Evolutionary conservation across 2,113 vertebrate genomes (phyloP), one percentile per base, ranked within the genome.

Genomic region (Chauna torquata): DNA sequence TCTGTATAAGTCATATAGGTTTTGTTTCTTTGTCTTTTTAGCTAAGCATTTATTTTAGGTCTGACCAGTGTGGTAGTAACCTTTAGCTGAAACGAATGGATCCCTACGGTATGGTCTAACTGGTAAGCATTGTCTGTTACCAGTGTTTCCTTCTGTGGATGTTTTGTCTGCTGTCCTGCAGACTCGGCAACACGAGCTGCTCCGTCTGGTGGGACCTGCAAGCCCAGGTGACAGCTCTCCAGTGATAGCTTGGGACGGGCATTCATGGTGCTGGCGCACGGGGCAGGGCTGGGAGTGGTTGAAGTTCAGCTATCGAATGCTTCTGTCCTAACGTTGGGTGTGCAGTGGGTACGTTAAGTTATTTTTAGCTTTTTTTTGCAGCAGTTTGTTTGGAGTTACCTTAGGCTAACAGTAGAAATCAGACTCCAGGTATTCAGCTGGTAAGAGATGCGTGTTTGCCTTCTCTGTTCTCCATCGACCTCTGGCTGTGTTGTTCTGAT

Each of bases 41-140:
- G 19, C 40, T 18, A 36, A 24, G 74, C 2, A 0, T 82, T 84
- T 13, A 0, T 16, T 15, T 58, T 11, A 23, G 13, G 1, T 42
- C 16, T 78, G 86, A 28, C 42, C 2, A 2, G 11, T 1, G 30
- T 24, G 27, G 58, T 55, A 15, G 49, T 0, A 47, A 12, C 59
- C 59, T 40, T 25, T 12, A 17, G 14, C 24, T 5, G 3, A 5
- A n/a, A 44, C 28, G 44, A 38, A 8, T 40, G 58, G 54, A 19
- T 19, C 3, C 5, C 38, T 36, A 28, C 58, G 36, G 2, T 3
- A 0, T 38, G 76, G 40, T 34, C 40, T 68, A 0, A 7, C 10
- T 0, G 0, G 2, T 0, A 4, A 32, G 52, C 12, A n/a, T 44
- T 65, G 38, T 9, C 66, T 17, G 8, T 30, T 34, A 4, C 16